phyloP scores from a whole-genome alignment of 2,888 invertebrate genomes.

The Keiferia lycopersicella region DNA sequence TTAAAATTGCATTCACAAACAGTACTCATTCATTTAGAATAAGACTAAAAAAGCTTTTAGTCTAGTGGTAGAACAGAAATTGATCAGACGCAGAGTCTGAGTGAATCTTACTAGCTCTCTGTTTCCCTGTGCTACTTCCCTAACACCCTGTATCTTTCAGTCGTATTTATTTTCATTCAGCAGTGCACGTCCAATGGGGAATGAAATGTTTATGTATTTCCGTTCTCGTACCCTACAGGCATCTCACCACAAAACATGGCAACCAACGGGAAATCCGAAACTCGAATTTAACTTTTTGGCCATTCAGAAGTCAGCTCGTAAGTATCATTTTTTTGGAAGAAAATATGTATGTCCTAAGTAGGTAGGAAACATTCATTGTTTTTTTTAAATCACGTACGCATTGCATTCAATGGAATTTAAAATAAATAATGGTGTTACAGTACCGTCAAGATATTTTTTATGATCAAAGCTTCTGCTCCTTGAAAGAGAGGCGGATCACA shows the following conservation, averaged over 20 bases:
- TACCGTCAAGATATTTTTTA: slow-evolving; percentile 31
- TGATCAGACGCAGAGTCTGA: too few relatives aligned
- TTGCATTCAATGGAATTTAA: slow-evolving; percentile 62
- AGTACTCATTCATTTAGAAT: too few relatives aligned
- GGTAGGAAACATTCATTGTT: slow-evolving; percentile 41
- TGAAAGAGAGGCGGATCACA: too few relatives aligned
- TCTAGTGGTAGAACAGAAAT: too few relatives aligned
- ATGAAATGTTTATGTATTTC: slow-evolving; percentile 47
- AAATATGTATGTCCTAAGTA: slow-evolving; percentile 25
- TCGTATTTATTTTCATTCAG: slow-evolving; percentile 30
- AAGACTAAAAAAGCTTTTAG: too few relatives aligned
- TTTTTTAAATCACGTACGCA: slow-evolving; percentile 55
- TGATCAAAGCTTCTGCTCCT: too few relatives aligned
- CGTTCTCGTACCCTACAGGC: slow-evolving; percentile 26
- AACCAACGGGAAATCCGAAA: slow-evolving; percentile 35
- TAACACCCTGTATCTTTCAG: not conserved
- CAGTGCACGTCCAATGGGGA: slow-evolving; percentile 37
- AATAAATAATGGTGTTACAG: slow-evolving; percentile 36
- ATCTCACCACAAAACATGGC: slow-evolving; percentile 31
- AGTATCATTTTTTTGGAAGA: slow-evolving; percentile 28
- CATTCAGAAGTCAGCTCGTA: slow-evolving; percentile 34
- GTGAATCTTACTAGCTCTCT: too few relatives aligned
- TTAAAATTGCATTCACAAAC: too few relatives aligned
- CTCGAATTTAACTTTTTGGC: slow-evolving; percentile 33
- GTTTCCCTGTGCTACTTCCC: not conserved